Evolutionary conservation across 2,888 invertebrate genomes (phyloP), one percentile per base, ranked within the genome.

Genomic region (Drosophila merina): DNA sequence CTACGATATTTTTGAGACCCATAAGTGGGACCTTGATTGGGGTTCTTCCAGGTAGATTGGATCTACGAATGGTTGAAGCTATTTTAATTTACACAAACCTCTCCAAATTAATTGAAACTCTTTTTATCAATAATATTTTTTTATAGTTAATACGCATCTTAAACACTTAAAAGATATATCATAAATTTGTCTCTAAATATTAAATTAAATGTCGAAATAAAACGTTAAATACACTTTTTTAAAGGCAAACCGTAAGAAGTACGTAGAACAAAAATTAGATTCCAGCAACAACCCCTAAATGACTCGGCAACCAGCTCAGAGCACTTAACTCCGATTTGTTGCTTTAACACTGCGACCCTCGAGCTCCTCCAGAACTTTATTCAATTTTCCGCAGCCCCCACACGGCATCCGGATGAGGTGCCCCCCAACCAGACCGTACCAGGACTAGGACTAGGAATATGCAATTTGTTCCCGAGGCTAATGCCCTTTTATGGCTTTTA

Each of bases 401-500:
- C 80, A 74, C 59, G 59, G 47, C 26, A 30, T 3, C 7, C 25
- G 6, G n/a, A 26, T 26, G 7, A 28, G 2, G 8, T 12, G n/a
- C 31, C 10, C 28, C 5, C 28, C 10, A n/a, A 52, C 42, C 47
- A 25, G 14, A n/a, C 5, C 2, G 20, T 20, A 20, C 20, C 20
- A 20, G 20, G 20, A 28, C 28, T 28, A 28, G 28, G 31, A 20
- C 56, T 45, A n/a, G 36, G 30, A 42, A 42, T 36, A 36, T 60
- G 75, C 80, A 57, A 63, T 76, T 73, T 79, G 59, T 73, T 76
- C 79, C 75, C 66, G 74, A 82, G 81, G 81, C 86, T 81, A 81
- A 81, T 81, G 86, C 81, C 81, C 81, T 81, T 81, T 81, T 85
- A 81, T 79, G 86, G 86, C 86, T 85, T 82, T 82, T 64, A 68